Evolutionary conservation across 1,140 invertebrate species (phyloP).

Genomic region (Ceratina australensis): DNA sequence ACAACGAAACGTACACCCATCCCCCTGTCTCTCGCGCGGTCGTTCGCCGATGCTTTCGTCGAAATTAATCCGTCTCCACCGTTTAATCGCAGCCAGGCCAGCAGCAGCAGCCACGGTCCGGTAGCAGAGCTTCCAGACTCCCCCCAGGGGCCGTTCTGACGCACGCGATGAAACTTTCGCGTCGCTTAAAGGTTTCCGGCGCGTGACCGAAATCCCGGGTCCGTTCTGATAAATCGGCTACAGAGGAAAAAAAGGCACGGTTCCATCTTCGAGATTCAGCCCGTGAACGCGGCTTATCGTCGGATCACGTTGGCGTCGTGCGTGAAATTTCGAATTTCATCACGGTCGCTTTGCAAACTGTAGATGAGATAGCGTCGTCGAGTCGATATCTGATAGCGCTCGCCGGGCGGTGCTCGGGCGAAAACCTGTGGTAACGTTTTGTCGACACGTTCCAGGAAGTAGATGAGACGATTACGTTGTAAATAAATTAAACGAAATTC

Average conservation of each 20-base stretch:
- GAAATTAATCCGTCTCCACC: constrained; percentile 17
- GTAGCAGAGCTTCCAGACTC: neutral
- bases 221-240: constrained; percentile 1
- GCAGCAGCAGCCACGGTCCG: too few species aligned
- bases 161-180: neutral
- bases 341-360: neutral
- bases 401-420: neutral
- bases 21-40: neutral
- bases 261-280: neutral
- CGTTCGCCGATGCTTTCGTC: too few species aligned
- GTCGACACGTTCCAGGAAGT: too few species aligned
- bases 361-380: neutral
- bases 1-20: neutral
- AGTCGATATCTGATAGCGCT: neutral
- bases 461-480: too few species aligned
- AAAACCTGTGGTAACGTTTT: too few species aligned
- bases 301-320: neutral
- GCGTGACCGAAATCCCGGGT: constrained; percentile 30
- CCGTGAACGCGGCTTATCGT: too few species aligned
- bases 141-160: neutral
- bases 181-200: constrained; percentile 8
- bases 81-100: constrained; percentile 19
- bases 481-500: neutral
- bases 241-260: neutral
- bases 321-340: neutral